Evolutionary conservation across 2,797 vertebrate genomes (phyloP).

Genomic region (Stomatorhinus walkeri): DNA sequence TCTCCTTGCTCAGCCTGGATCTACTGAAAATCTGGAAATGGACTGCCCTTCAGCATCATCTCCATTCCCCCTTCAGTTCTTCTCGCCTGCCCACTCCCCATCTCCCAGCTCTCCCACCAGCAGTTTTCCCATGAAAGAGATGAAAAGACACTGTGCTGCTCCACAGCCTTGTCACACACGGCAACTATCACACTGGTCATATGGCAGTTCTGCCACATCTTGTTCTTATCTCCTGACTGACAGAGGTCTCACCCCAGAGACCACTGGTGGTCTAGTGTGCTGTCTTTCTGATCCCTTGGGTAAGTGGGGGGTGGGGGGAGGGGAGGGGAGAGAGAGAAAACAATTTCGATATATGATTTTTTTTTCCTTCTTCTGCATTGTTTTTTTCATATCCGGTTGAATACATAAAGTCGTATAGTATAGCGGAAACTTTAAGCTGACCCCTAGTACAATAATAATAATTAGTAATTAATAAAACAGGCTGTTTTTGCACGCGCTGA

Average conservation of each 20-base stretch:
- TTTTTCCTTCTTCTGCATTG: not conserved
- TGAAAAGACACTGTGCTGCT: too few species aligned
- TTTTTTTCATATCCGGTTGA: not conserved
- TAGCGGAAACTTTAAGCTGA: not conserved
- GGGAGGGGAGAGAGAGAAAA: not conserved
- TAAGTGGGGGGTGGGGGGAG: not conserved
- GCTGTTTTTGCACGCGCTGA: not conserved
- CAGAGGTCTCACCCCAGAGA: not conserved
- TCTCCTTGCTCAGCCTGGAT: not conserved
- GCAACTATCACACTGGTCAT: not conserved
- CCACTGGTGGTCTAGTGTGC: not conserved
- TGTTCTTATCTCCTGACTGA: constrained; percentile 9
- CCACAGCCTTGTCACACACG: not conserved
- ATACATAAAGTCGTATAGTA: not conserved
- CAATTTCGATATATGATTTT: not conserved
- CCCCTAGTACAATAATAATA: not conserved
- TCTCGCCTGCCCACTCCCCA: not conserved
- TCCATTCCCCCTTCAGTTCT: not conserved
- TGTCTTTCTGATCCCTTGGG: not conserved
- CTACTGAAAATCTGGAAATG: not conserved
- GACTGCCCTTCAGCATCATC: not conserved
- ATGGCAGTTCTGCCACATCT: not conserved
- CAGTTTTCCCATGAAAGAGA: not conserved
- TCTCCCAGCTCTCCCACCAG: not conserved
- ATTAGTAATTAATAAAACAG: too few species aligned